Base-by-base conservation (phyloP, 2,888 invertebrate species). In the Synergus japonicus region DNA sequence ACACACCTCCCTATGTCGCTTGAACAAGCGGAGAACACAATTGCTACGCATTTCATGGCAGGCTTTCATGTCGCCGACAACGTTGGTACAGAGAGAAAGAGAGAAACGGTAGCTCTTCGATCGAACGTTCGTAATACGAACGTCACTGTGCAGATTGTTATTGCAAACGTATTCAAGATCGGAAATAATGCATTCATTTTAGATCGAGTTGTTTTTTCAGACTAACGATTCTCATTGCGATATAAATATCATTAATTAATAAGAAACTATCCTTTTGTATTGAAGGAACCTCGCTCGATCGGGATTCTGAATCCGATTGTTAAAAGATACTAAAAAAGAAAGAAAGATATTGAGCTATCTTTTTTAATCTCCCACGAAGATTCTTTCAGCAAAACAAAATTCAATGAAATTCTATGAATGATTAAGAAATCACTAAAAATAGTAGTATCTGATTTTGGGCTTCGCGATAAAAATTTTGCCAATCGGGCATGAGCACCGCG, bases 21-120 rank as follows among this genome's bases (percentile, higher is more conserved):
- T 73, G 54, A 73, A 73, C 73, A 73, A 73, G 73, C 80, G 83
- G 83, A 80, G 85, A 86, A 86, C 85, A 87, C 89, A 88, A 88
- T 89, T 86, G 88, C 85, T 84, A 84, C 86, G 88, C 87, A 86
- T 87, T 88, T 88, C 88, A 88, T 87, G 87, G 85, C 84, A 81
- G 79, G 84, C 89, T 88, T 88, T 89, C 88, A 89, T 88, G 88
- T 89, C 83, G 88, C 88, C 89, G 89, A 86, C 88, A 79, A 83
- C 78, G 84, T 76, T 81, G 67, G 80, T 78, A 78, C 29, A 77
- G 69, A 76, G 64, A 76, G 66, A 77, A 81, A 65, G 77, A 78
- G 80, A 78, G 73, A 73, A 49, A 37, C 73, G 54, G 73, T 73
- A 73, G 73, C 73, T 73, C 76, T 83, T 83, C 85, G 83, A 85